Conservation (phyloP, 2,797 vertebrate species). For the Phataginus tricuspis region DNA sequence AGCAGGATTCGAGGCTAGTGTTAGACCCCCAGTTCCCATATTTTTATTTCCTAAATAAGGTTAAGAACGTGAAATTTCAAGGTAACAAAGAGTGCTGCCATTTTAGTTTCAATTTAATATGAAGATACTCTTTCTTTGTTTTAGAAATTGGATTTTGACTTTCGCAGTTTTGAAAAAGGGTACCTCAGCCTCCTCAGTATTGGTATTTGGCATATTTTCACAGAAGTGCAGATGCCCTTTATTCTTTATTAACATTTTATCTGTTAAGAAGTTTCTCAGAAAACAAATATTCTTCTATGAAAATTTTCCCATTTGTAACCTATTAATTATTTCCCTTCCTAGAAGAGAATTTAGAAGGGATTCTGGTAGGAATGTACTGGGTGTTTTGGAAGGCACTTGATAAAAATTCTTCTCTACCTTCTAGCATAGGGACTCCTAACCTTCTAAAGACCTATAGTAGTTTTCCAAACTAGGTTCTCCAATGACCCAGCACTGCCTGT, state of each 20-base stretch:
- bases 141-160: conserved; percentile 83
- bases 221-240: conserved; percentile 83
- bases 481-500: conserved; percentile 42
- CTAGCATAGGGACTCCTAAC: neutral
- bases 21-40: conserved; percentile 37
- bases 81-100: conserved; percentile 85
- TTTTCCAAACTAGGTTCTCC: conserved; percentile 63
- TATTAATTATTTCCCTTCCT: conserved; percentile 61
- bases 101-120: conserved; percentile 85
- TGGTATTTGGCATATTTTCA: conserved; percentile 85
- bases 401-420: conserved; percentile 60
- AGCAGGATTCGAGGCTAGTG: conserved; percentile 82
- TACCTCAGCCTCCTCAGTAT: conserved; percentile 83
- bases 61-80: conserved; percentile 83
- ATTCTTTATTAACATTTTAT: conserved; percentile 85
- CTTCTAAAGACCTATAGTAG: conserved; percentile 52
- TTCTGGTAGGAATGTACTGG: conserved; percentile 59
- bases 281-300: conserved; percentile 77
- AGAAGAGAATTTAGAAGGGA: conserved; percentile 68
- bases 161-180: conserved; percentile 81
- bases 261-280: conserved; percentile 79
- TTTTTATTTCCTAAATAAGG: conserved; percentile 68
- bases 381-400: conserved; percentile 51
- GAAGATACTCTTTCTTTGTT: conserved; percentile 85
- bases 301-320: conserved; percentile 66